These are phyloP conservation scores for Heliconius congener DNA, from an alignment of 1,140 invertebrate genomes.

Conservation along the genomic window DNA sequence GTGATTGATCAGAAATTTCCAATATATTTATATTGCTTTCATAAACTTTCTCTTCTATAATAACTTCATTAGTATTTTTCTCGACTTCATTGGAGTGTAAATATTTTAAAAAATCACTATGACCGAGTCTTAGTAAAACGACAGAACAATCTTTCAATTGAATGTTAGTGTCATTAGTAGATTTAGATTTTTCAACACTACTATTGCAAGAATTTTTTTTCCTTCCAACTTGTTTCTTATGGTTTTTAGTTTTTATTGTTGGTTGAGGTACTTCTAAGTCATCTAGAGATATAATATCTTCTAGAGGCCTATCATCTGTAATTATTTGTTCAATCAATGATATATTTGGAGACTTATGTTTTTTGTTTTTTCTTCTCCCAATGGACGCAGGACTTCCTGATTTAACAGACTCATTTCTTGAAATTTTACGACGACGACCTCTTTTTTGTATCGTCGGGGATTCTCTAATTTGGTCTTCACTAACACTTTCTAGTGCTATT, in stretches of 20 bases:
- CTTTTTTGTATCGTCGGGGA: slow-evolving; percentile 42
- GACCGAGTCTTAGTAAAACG: slow-evolving; percentile 52
- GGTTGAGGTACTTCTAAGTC: slow-evolving; percentile 56
- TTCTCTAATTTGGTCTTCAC: slow-evolving; percentile 38
- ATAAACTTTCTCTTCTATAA: background rate
- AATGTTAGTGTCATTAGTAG: slow-evolving; percentile 22
- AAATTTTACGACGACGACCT: slow-evolving; percentile 43
- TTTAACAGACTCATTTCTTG: slow-evolving; percentile 40
- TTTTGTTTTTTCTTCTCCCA: slow-evolving; percentile 48
- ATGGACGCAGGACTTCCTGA: slow-evolving; percentile 46
- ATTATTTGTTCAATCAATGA: slow-evolving; percentile 74
- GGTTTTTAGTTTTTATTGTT: slow-evolving; percentile 45
- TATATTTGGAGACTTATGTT: slow-evolving; percentile 63
- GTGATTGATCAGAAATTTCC: background rate
- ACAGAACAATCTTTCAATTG: slow-evolving; percentile 65
- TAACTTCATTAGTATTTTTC: background rate
- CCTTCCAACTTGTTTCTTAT: slow-evolving; percentile 47
- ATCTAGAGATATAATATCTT: slow-evolving; percentile 73
- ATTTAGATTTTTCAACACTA: slow-evolving; percentile 20
- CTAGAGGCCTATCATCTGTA: slow-evolving; percentile 67
- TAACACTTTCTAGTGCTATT: slow-evolving; percentile 62
- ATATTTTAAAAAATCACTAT: slow-evolving; percentile 36
- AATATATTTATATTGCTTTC: background rate
- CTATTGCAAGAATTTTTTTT: slow-evolving; percentile 39
- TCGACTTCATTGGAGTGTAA: background rate